Percentiles rank a stretch among this genome's conserved stretches.
Evolutionary conservation across 2,113 vertebrate genomes (phyloP).

Genomic region (Noturus placidus): DNA sequence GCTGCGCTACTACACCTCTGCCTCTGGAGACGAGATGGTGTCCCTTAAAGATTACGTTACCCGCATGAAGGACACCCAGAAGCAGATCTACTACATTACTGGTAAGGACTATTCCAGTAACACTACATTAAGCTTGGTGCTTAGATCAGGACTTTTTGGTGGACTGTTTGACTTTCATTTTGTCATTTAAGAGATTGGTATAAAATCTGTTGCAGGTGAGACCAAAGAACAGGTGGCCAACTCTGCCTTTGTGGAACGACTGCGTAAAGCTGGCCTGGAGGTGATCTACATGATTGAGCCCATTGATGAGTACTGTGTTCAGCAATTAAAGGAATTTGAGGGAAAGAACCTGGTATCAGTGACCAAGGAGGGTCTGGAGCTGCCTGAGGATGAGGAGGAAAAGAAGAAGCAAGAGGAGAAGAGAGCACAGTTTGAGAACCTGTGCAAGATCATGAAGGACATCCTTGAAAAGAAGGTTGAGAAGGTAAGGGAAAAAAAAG

Average conservation of each 20-base stretch:
- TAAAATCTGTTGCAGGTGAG: slow-evolving; percentile 65
- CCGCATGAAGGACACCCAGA: slow-evolving; percentile 97
- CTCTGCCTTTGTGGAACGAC: slow-evolving; percentile 78
- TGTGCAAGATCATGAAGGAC: slow-evolving; percentile 83
- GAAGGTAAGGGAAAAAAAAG: slow-evolving; percentile 63
- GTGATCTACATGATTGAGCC: slow-evolving; percentile 83
- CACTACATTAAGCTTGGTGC: not conserved
- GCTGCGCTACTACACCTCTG: slow-evolving; percentile 89
- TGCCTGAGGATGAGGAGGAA: slow-evolving; percentile 78
- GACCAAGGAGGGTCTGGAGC: slow-evolving; percentile 80
- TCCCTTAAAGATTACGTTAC: slow-evolving; percentile 95
- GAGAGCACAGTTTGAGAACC: slow-evolving; percentile 74
- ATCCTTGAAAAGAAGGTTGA: slow-evolving; percentile 82
- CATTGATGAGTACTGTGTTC: slow-evolving; percentile 80
- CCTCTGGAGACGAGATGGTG: slow-evolving; percentile 93
- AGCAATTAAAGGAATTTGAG: slow-evolving; percentile 80
- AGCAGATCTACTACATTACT: slow-evolving; percentile 97
- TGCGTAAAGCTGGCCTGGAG: slow-evolving; percentile 76
- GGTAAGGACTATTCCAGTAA: slow-evolving; percentile 65
- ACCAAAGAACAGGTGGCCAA: slow-evolving; percentile 80
- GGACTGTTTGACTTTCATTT: not conserved
- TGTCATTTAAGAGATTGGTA: not conserved
- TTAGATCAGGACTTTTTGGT: not conserved
- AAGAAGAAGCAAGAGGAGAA: slow-evolving; percentile 78
- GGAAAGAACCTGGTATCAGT: slow-evolving; percentile 79